Base-by-base conservation (phyloP, 1,140 invertebrate species). In the Lepidurus arcticus region DNA sequence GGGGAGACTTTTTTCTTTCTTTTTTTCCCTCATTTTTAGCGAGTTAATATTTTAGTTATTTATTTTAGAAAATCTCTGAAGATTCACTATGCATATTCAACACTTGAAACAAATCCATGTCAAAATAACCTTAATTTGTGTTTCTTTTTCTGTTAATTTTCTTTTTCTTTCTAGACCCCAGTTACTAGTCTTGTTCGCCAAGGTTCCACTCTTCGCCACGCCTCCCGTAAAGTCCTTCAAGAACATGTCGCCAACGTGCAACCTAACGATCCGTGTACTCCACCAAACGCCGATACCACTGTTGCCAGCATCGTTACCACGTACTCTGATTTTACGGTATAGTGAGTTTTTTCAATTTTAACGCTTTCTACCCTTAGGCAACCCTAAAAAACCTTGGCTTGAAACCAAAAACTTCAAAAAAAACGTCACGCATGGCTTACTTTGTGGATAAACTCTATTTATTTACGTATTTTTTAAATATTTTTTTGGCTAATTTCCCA, bases 281-380 rank as follows among this genome's bases (percentile, higher is more conserved):
- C 53, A 7, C 53, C 53, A 16, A n/a, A n/a, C 16, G 53, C 53
- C 13, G 53, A 65, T 65, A 16, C 7, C 16, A 65, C 53, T n/a
- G 53, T 7, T 65, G 53, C 53, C 53, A 65, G 53, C 53, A 16
- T 16, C 21, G 53, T 21, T 13, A 65, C 53, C 53, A 65, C 53
- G 53, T 65, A 65, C 21, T 65, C 53, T 13, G 53, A 65, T 65
- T 65, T 65, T 65, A 65, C 53, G 53, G 53, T 65, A 65, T 65
- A 65, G 13, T 65, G 3, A 34, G 7, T 21, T n/a, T 65, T 65
- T 65, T 65, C 53, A 4, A 65, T 65, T 65, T 9, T 65, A 65
- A 65, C 13, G 53, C 53, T 65, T 65, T 65, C 53, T 65, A 16
- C 21, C 47, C n/a, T 65, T n/a, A 21, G 53, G 16, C 10, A 1